Base-by-base conservation (phyloP, 2,888 invertebrate genomes). In the Cheilosia soror region DNA sequence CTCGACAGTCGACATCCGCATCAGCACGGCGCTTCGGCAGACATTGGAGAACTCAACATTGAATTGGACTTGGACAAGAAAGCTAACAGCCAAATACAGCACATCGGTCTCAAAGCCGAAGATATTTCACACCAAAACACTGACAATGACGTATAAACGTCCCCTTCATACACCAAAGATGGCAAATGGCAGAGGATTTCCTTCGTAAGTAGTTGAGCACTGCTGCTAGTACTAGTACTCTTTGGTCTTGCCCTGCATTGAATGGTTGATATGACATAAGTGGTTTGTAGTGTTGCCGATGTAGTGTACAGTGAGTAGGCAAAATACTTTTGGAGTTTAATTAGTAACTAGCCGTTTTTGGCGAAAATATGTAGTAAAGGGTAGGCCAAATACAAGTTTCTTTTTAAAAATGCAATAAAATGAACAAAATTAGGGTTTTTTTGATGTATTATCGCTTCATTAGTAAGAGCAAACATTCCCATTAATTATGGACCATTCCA, bases 241-340 rank as follows among this genome's bases (percentile, higher is more conserved):
- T 37, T 37, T 9, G 7, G 33, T 33, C 33, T 33, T 37, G 37
- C 37, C 9, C 9, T 37, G 11, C 53, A 40, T 58, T 57, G 49
- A 66, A 62, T 49, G 69, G 71, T 71, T 78, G 78, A 57, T 37
- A 62, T 78, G 69, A 69, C 62, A 69, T 71, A 57, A 63, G 69
- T 71, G 69, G 69, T 57, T 78, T 42, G n/a, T 29, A 57, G 78
- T 69, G 69, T 71, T 78, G 20, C 3, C 78, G 37, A 47, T 15
- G 6, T 49, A 3, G 2, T 4, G 4, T 15, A 44, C 11, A 11
- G 4, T 3, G 37, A 11, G 33, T 0, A 33, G 9, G 6, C 2
- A 11, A 25, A 31, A 42, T 68, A 55, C 42, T 13, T 31, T 53
- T 42, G 29, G 40, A 53, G 37, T 20, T 25, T 13, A 13, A 27